A percentile compares a stretch with the other conserved stretches of the same genome.
phyloP scores from a whole-genome alignment of 2,113 vertebrate species.

The Siniperca knerii region DNA sequence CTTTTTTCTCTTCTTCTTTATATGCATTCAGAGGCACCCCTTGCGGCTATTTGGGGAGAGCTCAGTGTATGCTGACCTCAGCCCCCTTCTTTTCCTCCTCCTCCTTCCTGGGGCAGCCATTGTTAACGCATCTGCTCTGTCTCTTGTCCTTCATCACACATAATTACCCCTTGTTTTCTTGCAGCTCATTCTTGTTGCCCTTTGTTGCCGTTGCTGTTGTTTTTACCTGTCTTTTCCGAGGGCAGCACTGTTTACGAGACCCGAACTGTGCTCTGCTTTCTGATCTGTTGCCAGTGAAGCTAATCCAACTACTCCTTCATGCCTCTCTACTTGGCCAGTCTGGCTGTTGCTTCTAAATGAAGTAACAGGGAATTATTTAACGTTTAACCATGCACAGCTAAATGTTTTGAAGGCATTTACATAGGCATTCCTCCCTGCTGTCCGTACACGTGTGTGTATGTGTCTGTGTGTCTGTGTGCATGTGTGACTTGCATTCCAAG shows the following conservation, averaged over 20 bases:
- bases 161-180: conserved; percentile 53
- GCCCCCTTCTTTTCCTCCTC: conserved; percentile 62
- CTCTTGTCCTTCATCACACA: conserved; percentile 63
- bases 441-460: conserved; percentile 28
- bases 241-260: conserved; percentile 60
- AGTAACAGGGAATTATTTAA: conserved; percentile 64
- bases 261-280: conserved; percentile 42
- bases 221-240: conserved; percentile 54
- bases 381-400: conserved; percentile 64
- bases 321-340: conserved; percentile 44
- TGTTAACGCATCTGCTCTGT: conserved; percentile 71
- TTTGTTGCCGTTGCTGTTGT: conserved; percentile 49
- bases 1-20: conserved; percentile 37
- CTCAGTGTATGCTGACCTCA: conserved; percentile 78
- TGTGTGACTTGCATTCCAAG: conserved; percentile 78
- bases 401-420: conserved; percentile 65
- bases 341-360: conserved; percentile 65
- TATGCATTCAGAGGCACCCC: conserved; percentile 71
- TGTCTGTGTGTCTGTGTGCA: conserved; percentile 18
- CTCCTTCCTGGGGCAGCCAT: conserved; percentile 68
- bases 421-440: conserved; percentile 39
- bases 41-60: conserved; percentile 69
- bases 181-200: conserved; percentile 47
- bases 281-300: conserved; percentile 59
- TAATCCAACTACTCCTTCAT: conserved; percentile 51